Evolutionary conservation across 2,888 invertebrate species (phyloP).

Genomic region (Apomyelois bistriatella): DNA sequence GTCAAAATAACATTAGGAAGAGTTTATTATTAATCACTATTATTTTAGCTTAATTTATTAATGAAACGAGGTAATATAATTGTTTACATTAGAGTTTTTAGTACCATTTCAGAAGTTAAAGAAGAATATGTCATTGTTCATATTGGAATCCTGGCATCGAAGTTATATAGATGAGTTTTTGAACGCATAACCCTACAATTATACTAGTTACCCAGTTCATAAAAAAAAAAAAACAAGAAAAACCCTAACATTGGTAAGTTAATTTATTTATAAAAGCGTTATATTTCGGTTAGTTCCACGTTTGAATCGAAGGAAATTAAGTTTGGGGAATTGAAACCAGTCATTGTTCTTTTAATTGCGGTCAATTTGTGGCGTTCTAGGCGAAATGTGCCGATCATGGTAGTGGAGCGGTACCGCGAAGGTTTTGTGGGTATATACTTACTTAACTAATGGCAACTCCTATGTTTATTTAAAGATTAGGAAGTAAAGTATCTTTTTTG

Average conservation of each 20-base stretch:
- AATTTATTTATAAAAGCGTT: constrained; percentile 56
- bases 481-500: too few relatives aligned
- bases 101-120: too few relatives aligned
- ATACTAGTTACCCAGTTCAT: too few relatives aligned
- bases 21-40: too few relatives aligned
- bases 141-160: too few relatives aligned
- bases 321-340: constrained; percentile 77
- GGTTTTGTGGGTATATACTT: constrained; percentile 20
- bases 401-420: constrained; percentile 36
- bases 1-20: too few relatives aligned
- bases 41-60: too few relatives aligned
- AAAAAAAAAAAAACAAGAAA: constrained; percentile 9
- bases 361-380: constrained; percentile 76
- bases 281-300: constrained; percentile 65
- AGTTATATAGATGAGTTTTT: not conserved
- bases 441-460: not conserved
- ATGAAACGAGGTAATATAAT: too few relatives aligned
- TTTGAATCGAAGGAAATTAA: constrained; percentile 71
- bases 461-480: not conserved
- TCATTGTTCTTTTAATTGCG: constrained; percentile 79
- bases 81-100: too few relatives aligned
- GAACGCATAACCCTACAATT: not conserved
- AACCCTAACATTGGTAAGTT: constrained; percentile 24
- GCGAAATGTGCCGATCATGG: constrained; percentile 73
- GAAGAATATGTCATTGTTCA: too few relatives aligned